Evolutionary conservation across 2,888 invertebrate genomes (phyloP).

Genomic region (Rhingia rostrata): DNA sequence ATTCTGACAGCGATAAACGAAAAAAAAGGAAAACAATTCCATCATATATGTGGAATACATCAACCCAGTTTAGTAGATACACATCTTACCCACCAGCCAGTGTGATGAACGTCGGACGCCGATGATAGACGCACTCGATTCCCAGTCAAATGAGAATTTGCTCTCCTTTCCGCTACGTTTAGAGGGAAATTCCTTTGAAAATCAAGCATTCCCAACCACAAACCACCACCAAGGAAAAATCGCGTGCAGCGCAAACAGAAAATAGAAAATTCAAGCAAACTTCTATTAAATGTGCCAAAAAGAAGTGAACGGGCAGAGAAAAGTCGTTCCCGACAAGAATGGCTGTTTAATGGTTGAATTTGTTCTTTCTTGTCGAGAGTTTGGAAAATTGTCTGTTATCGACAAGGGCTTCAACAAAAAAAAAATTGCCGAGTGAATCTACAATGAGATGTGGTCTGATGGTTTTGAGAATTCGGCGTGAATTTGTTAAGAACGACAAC

Average conservation of each 20-base stretch:
- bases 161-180: constrained; percentile 54
- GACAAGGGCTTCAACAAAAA: constrained; percentile 28
- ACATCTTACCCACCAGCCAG: constrained; percentile 23
- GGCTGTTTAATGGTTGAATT: constrained; percentile 43
- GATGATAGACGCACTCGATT: constrained; percentile 55
- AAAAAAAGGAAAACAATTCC: constrained; percentile 38
- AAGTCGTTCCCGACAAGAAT: constrained; percentile 24
- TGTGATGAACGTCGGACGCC: constrained; percentile 61
- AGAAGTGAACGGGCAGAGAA: constrained; percentile 17
- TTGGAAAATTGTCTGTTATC: constrained; percentile 49
- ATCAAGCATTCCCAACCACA: constrained; percentile 64
- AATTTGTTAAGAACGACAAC: constrained; percentile 30
- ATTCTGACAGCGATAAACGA: constrained; percentile 40
- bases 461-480: constrained; percentile 46
- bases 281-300: constrained; percentile 34
- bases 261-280: constrained; percentile 58
- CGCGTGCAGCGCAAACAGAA: constrained; percentile 32
- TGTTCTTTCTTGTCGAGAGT: constrained; percentile 5
- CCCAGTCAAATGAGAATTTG: constrained; percentile 11
- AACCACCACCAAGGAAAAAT: constrained; percentile 20
- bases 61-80: not conserved
- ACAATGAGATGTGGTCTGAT: constrained; percentile 31
- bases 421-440: constrained; percentile 20
- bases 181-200: constrained; percentile 66
- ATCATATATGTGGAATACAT: constrained; percentile 37